Evolutionary conservation across 2,888 invertebrate species (phyloP).

Genomic region (Mongoloraphidia duomilia): DNA sequence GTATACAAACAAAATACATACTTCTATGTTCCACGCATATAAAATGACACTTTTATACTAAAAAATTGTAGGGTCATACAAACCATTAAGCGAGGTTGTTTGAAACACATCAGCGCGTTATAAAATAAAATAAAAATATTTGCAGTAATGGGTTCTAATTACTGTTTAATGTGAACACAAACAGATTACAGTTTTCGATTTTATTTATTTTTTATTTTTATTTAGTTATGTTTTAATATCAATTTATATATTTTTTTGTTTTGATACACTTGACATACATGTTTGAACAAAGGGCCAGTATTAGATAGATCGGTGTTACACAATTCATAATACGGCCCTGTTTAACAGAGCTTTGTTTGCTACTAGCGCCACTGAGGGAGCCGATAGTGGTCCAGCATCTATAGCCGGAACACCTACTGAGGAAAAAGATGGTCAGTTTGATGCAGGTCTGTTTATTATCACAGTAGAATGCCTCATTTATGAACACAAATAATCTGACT

Average conservation of each 20-base stretch:
- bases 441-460: conserved; percentile 34
- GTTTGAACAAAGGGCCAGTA: neutral
- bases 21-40: too few species aligned
- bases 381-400: conserved; percentile 73
- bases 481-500: too few species aligned
- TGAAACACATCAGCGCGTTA: too few species aligned
- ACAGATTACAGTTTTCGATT: too few species aligned
- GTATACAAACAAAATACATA: too few species aligned
- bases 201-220: neutral
- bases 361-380: conserved; percentile 76
- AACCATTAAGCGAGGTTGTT: too few species aligned
- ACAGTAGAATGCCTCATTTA: neutral
- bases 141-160: too few species aligned
- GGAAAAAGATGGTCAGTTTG: conserved; percentile 66
- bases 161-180: too few species aligned
- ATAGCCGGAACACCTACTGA: conserved; percentile 64
- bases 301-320: neutral
- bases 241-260: neutral
- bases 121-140: too few species aligned
- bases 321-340: neutral
- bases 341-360: conserved; percentile 1
- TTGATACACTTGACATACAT: neutral
- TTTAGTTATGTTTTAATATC: neutral
- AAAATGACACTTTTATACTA: too few species aligned
- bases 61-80: too few species aligned